phyloP scores from a whole-genome alignment of 2,113 vertebrate species.

The Procavia capensis region DNA sequence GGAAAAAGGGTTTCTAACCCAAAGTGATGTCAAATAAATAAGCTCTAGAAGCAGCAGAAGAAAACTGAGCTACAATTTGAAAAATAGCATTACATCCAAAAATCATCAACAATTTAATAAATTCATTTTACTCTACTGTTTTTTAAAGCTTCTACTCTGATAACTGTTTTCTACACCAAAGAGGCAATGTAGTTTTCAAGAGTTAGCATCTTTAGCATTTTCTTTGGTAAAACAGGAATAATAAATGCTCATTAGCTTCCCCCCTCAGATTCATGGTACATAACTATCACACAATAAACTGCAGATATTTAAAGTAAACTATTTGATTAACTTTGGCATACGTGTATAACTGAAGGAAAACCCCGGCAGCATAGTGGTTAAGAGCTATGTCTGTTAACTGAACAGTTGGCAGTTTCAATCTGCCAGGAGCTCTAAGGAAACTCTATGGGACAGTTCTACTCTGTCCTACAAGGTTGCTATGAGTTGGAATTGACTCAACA shows the following conservation, averaged over 20 bases:
- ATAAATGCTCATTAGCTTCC: not conserved
- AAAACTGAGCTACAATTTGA: not conserved
- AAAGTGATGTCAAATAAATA: conserved; percentile 58
- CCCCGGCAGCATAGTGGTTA: no score
- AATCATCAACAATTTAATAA: conserved; percentile 48
- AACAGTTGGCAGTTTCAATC: no score
- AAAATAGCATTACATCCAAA: conserved; percentile 37
- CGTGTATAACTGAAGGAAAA: not conserved
- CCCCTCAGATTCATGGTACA: not conserved
- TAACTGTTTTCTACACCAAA: conserved; percentile 20
- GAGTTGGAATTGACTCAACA: no score
- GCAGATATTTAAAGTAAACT: not conserved
- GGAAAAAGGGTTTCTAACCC: conserved; percentile 18
- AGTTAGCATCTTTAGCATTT: not conserved
- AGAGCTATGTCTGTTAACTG: no score
- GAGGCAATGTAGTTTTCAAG: not conserved
- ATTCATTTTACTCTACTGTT: not conserved
- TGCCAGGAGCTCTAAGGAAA: no score
- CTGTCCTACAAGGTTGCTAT: no score
- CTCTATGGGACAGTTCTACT: no score
- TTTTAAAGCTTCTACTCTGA: not conserved
- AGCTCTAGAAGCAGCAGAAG: conserved; percentile 31
- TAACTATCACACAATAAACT: not conserved
- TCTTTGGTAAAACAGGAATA: conserved; percentile 13
- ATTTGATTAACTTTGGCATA: not conserved